A percentile compares a stretch with the other conserved stretches of the same genome.
Evolutionary conservation across 2,797 vertebrate species (phyloP).

Genomic region (Xenentodon cancila): DNA sequence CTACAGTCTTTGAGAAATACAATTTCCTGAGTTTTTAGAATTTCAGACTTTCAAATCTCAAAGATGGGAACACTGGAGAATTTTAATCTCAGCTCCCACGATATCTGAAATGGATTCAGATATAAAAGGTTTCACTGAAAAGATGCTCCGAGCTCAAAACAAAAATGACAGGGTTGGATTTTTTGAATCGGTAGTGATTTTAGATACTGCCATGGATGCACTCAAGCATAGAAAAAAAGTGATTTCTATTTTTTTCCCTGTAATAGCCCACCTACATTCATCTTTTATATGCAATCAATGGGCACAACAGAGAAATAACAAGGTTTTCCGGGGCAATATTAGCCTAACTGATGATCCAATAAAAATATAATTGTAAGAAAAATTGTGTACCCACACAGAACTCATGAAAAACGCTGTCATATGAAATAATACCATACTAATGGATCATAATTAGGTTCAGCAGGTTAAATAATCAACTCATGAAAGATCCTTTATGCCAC

Average conservation of each 20-base stretch:
- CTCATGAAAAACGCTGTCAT: slow-evolving; percentile 31
- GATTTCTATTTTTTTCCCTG: neutral
- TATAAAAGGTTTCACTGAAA: too few species aligned
- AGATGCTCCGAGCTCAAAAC: too few species aligned
- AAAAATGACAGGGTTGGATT: too few species aligned
- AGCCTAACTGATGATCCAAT: slow-evolving; percentile 14
- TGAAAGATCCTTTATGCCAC: slow-evolving; percentile 47
- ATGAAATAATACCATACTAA: slow-evolving; percentile 42
- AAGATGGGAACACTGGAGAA: too few species aligned
- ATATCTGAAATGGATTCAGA: too few species aligned
- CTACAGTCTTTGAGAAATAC: too few species aligned
- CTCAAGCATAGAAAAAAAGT: too few species aligned
- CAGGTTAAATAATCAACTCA: slow-evolving; percentile 62
- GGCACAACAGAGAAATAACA: slow-evolving; percentile 3
- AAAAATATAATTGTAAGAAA: slow-evolving; percentile 12
- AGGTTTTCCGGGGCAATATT: slow-evolving; percentile 19
- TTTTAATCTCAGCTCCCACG: too few species aligned
- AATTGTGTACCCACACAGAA: slow-evolving; percentile 4
- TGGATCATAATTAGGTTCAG: slow-evolving; percentile 68
- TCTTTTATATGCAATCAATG: slow-evolving; percentile 5
- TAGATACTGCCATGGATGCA: too few species aligned
- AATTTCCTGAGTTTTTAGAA: too few species aligned
- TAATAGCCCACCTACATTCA: neutral
- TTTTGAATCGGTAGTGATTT: too few species aligned
- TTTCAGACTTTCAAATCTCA: too few species aligned